These are phyloP conservation scores for Jacana jacana DNA, from an alignment of 2,113 vertebrate genomes.

Conservation along the genomic window DNA sequence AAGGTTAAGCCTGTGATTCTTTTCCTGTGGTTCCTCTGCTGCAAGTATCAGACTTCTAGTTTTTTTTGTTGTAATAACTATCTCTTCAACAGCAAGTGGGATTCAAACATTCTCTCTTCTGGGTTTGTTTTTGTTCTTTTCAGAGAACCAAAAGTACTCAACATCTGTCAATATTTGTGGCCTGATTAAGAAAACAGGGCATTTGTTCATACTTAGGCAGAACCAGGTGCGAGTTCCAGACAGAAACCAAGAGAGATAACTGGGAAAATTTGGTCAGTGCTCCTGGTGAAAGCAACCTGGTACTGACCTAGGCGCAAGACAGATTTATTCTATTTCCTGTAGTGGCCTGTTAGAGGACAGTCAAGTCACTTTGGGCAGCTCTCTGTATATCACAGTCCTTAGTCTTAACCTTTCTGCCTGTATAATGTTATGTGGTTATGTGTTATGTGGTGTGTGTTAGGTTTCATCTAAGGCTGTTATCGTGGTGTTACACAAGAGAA, in stretches of 20 bases:
- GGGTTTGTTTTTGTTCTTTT: neutral
- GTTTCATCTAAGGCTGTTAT: neutral
- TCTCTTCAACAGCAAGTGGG: neutral
- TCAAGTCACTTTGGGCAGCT: neutral
- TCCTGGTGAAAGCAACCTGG: neutral
- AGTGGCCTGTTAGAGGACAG: neutral
- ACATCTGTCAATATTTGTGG: neutral
- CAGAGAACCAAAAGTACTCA: neutral
- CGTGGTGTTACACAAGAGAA: neutral
- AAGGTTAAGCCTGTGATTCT: neutral
- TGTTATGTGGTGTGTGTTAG: neutral
- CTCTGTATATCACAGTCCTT: neutral
- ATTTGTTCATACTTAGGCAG: neutral
- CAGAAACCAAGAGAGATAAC: neutral
- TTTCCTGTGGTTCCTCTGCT: neutral
- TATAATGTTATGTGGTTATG: neutral
- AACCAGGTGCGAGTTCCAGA: neutral
- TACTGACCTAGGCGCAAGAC: neutral
- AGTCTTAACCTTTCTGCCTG: neutral
- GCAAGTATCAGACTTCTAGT: neutral
- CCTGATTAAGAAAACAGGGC: neutral
- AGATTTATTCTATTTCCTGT: neutral
- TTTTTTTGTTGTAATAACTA: neutral
- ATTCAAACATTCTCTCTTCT: neutral
- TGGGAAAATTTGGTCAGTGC: neutral